Conservation (phyloP, 2,797 vertebrate species). For the Tadarida brasiliensis region DNA sequence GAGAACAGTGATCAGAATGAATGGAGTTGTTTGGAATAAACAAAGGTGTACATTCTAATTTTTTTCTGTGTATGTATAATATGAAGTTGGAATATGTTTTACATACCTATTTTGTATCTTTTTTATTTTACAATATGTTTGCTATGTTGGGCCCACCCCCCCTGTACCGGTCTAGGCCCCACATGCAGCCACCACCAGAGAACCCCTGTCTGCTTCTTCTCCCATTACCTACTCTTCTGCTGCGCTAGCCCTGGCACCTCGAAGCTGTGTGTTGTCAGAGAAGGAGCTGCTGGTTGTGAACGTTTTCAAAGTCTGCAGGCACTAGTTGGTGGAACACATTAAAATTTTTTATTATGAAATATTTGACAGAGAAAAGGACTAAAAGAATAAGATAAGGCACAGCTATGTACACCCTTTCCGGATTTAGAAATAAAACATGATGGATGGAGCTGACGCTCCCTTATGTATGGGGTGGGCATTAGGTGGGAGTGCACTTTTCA, state of each 20-base stretch:
- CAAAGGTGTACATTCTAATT: background rate
- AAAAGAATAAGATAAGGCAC: background rate
- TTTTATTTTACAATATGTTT: background rate
- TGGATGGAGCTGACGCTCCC: background rate
- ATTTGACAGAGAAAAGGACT: constrained; percentile 28
- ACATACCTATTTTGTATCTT: background rate
- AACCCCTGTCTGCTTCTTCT: background rate
- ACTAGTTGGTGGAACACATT: background rate
- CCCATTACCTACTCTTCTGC: background rate
- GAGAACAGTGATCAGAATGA: background rate
- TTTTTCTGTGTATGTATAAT: background rate
- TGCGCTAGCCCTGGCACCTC: background rate
- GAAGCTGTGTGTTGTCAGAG: background rate
- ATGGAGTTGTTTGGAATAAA: background rate
- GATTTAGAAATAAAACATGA: constrained; percentile 26
- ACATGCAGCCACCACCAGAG: background rate
- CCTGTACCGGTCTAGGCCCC: background rate
- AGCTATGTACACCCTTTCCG: background rate
- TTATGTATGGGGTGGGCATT: background rate
- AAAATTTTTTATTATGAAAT: constrained; percentile 8
- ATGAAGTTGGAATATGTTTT: constrained; percentile 7
- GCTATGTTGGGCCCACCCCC: background rate
- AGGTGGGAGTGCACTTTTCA: background rate
- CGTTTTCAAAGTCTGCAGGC: background rate
- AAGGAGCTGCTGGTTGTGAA: background rate